phyloP scores from a whole-genome alignment of 2,888 invertebrate species.

The Pteria penguin region DNA sequence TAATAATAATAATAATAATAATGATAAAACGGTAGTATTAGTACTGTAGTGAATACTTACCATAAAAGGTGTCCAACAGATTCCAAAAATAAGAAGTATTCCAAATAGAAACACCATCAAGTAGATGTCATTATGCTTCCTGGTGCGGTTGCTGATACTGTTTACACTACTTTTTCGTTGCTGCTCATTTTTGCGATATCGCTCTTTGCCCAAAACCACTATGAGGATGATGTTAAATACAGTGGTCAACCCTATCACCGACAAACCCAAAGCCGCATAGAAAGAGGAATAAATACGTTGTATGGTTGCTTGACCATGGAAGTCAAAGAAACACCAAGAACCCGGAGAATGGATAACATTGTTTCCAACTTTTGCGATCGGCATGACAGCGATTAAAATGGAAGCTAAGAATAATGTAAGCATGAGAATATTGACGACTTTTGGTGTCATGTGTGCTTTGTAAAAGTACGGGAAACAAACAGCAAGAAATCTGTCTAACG shows the following conservation, averaged over 20 bases:
- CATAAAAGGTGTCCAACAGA: conserved; percentile 79
- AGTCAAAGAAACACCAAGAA: conserved; percentile 79
- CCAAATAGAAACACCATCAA: conserved; percentile 77
- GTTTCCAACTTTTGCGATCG: conserved; percentile 75
- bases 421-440: conserved; percentile 59
- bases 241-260: conserved; percentile 63
- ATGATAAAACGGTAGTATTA: too few relatives aligned
- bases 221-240: conserved; percentile 69
- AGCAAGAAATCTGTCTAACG: conserved; percentile 76
- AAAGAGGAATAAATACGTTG: conserved; percentile 70
- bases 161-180: conserved; percentile 11
- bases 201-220: conserved; percentile 63
- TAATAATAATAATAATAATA: too few relatives aligned
- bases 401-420: conserved; percentile 61
- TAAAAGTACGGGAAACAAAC: conserved; percentile 73
- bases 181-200: conserved; percentile 37
- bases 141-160: neutral
- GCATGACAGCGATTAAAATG: conserved; percentile 66
- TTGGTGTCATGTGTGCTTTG: conserved; percentile 59
- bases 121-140: conserved; percentile 31
- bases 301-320: conserved; percentile 60
- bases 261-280: conserved; percentile 72
- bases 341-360: conserved; percentile 77
- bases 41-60: too few relatives aligned
- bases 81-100: conserved; percentile 76